Evolutionary conservation across 2,888 invertebrate species (phyloP), one percentile per base, ranked within the genome.

Genomic region (Hoplodrina ambigua): DNA sequence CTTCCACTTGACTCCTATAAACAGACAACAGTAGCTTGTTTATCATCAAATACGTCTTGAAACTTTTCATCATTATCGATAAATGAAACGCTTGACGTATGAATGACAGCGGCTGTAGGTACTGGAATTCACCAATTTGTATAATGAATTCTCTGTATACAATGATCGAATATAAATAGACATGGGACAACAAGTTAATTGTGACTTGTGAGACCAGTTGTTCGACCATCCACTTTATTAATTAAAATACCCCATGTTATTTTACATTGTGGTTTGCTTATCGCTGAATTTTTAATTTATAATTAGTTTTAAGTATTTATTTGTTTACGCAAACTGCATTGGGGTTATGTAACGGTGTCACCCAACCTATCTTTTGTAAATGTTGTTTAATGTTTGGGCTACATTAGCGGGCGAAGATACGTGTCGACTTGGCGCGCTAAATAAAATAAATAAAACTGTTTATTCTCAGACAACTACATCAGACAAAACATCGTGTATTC

Each of bases 91-190:
- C 13, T 37, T 15, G 19, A 33, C 55, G 25, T 13, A 8, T 52
- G 50, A 73, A 19, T 56, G 69, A 60, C 50, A 37, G 54, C 57
- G 13, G 49, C 30, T 72, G 44, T 15, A 6, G 6, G 25, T 25
- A 25, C 25, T 13, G 44, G 50, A 46, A 75, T 66, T 59, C 19
- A 20, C 25, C 33, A 75, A 68, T 72, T 59, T 59, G 68, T 30
- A 68, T 75, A 0, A 59, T 59, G 44, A 72, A 75, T 75, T 68
- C 17, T 17, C 33, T 33, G 33, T 33, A 56, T 25, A 56, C 50
- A 33, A 37, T 56, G 52, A 57, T 66, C 30, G 57, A 68, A 75
- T 72, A 74, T 20, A 58, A 54, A 72, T 46, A 54, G 37, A 37
- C 8, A n/a, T 33, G 10, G 33, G 41, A 17, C 50, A 33, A 58